Percentiles rank a stretch among this genome's conserved stretches.
phyloP scores from a whole-genome alignment of 2,113 vertebrate species.

The rat (Rattus norvegicus) region DNA sequence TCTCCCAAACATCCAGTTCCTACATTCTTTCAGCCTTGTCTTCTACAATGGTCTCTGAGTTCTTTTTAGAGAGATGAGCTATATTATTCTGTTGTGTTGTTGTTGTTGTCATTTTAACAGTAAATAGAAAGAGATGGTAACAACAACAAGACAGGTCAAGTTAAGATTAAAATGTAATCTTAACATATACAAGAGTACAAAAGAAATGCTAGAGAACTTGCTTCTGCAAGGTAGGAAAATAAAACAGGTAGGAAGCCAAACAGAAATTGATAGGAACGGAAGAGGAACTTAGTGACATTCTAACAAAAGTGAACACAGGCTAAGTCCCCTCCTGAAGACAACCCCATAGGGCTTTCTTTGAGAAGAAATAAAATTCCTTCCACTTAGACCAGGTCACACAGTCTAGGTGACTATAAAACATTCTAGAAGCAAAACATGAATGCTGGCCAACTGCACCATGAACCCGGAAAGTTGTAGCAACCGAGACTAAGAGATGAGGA shows the following conservation, averaged over 20 bases:
- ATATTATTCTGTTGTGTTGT: neutral
- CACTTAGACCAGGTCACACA: neutral
- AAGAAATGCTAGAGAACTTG: neutral
- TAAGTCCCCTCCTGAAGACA: neutral
- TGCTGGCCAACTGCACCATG: neutral
- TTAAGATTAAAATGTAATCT: neutral
- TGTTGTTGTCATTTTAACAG: neutral
- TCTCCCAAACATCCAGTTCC: neutral
- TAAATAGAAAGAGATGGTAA: neutral
- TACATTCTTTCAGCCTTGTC: neutral
- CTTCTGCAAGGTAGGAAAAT: neutral
- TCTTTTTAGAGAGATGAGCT: too few species aligned
- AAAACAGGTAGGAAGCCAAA: neutral
- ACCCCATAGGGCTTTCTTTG: neutral
- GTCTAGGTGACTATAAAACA: slow-evolving; percentile 6
- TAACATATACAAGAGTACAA: neutral
- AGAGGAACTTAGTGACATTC: neutral
- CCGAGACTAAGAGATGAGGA: neutral
- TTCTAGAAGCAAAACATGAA: neutral
- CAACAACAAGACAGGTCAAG: neutral
- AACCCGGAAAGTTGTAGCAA: neutral
- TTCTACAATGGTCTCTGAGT: neutral
- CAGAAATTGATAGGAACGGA: neutral
- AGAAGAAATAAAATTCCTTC: neutral
- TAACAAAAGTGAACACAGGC: neutral